Evolutionary conservation across 2,888 invertebrate genomes (phyloP), one percentile per base, ranked within the genome.

Genomic region (Diabrotica balteata): DNA sequence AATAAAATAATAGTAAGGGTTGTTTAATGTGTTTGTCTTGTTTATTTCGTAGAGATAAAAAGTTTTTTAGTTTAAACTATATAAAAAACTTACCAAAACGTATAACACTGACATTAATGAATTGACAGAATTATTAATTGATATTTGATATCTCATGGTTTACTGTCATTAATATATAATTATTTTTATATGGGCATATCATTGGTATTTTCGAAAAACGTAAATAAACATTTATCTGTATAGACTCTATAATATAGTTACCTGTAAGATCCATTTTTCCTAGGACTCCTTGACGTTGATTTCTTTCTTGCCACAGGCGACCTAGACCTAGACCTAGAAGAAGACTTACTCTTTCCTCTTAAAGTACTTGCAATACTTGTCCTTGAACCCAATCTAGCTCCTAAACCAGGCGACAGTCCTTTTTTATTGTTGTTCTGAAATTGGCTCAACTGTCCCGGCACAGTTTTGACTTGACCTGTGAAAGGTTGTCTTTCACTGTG

Each of bases 401-500:
- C 89, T 46, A 89, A 82, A 43, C 88, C 87, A 4, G 74, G 67
- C n/a, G 73, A 72, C 7, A 73, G 59, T 7, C 75, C 75, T 62
- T 81, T 82, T 72, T 79, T 82, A 75, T 80, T 76, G 46, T 52
- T 53, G 75, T 88, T 90, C 80, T 90, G 90, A 81, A 87, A 88
- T 78, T 89, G 85, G 71, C 88, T 83, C 76, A 90, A 80, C 75
- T 87, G 83, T 73, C 89, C 87, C 72, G 86, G 84, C 44, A 88
- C 88, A 44, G 78, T 74, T 68, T 79, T 79, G 4, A 67, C 69
- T 44, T 72, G 70, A 45, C 72, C 68, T 5, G 72, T 71, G 42
- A 73, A 73, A 1, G 64, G 10, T 79, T 90, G 89, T 49, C 92
- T 87, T 82, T 93, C 93, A 82, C 93, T 93, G 80, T 93, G 89